A percentile compares a stretch with the other conserved stretches of the same genome.
Conservation (phyloP, 1,140 invertebrate species). For the Euglossa dilemma region DNA sequence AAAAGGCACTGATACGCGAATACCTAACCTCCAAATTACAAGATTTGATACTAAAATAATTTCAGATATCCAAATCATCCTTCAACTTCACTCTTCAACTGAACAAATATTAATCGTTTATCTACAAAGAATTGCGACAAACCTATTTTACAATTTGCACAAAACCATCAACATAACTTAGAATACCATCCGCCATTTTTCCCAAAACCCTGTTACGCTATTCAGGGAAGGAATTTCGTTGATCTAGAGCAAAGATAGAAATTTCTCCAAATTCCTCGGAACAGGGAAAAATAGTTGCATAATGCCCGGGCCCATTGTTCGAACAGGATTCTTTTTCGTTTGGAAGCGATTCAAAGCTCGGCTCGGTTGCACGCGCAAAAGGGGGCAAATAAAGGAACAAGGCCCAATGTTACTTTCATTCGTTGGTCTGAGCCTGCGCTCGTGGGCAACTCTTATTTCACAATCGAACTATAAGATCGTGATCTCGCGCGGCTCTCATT, state of each 20-base stretch:
- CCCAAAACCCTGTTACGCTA: no score
- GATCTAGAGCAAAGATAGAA: background rate
- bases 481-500: conserved; percentile 59
- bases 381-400: conserved; percentile 18
- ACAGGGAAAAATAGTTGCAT: background rate
- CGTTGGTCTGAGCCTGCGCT: conserved; percentile 26
- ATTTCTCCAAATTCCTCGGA: background rate
- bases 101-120: no score
- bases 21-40: no score
- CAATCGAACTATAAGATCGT: conserved; percentile 59
- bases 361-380: background rate
- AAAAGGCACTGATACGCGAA: no score
- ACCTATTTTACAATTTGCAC: no score
- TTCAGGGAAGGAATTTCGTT: no score
- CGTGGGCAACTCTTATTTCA: conserved; percentile 54
- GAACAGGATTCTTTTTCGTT: background rate
- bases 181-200: no score
- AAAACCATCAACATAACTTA: no score
- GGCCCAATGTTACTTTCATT: conserved; percentile 39
- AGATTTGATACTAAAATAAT: no score
- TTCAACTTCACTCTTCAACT: no score
- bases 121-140: no score
- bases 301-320: background rate
- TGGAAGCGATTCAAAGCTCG: background rate
- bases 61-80: no score